Evolutionary conservation across 2,888 invertebrate species (phyloP), one percentile per base, ranked within the genome.

Genomic region (Drosophila pegasa): DNA sequence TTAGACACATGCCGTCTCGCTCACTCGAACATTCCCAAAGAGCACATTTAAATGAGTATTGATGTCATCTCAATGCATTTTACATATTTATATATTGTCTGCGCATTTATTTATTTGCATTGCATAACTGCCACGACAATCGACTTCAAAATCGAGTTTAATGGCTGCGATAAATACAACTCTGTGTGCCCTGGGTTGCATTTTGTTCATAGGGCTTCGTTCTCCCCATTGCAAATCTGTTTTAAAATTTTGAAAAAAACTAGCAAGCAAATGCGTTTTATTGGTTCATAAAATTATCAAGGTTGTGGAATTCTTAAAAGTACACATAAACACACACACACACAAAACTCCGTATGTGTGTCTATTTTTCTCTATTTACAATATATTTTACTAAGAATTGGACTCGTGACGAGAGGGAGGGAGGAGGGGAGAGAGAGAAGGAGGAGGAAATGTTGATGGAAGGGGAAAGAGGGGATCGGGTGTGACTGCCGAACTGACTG

Each of bases 141-240:
- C 20, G 45, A 29, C 48, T 2, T 29, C 22, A 16, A 22, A 37
- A 37, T 35, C 47, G 77, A 37, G 37, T 8, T 43, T 68, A 62
- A 67, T 83, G 64, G 3, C 25, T 8, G 2, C 9, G 14, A 5
- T 14, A 29, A 80, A 80, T 80, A 73, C 80, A 80, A 61, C 80
- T 65, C 80, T 80, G 80, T 14, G 66, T n/a, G 9, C 59, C 43
- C 83, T 75, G 83, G 77, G 79, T 79, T 79, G 79, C 79, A 79
- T 82, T 83, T 33, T 1, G 12, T 14, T 27, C 5, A n/a, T n/a
- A n/a, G n/a, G n/a, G n/a, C 12, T 6, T 10, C 5, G 1, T 1
- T 6, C 9, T 33, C 25, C 4, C 37, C 37, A 61, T 58, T 67
- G 64, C 73, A 59, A 72, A 61, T 54, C 67, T 76, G 72, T 58